Evolutionary conservation across 2,888 invertebrate species (phyloP).

Genomic region (Disparrhopalites patrizii): DNA sequence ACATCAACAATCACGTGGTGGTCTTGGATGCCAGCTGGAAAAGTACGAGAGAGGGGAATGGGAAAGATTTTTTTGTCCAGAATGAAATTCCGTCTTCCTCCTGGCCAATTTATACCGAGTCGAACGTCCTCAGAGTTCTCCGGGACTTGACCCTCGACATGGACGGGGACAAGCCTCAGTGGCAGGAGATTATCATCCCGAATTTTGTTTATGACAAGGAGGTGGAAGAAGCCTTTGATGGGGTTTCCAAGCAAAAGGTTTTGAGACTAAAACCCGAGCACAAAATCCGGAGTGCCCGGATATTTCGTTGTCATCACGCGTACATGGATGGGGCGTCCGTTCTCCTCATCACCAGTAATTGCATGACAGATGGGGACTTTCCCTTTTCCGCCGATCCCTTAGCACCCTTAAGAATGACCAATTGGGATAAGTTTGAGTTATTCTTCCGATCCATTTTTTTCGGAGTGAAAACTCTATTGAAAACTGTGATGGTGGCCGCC

Average conservation of each 20-base stretch:
- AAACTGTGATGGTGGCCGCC: slow-evolving; percentile 33
- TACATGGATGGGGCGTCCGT: slow-evolving; percentile 41
- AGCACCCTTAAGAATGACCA: slow-evolving; percentile 25
- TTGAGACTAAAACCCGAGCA: background rate
- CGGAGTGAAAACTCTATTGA: slow-evolving; percentile 36
- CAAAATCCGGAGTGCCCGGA: slow-evolving; percentile 25
- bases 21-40: slow-evolving; percentile 22
- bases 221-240: slow-evolving; percentile 12
- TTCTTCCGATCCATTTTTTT: slow-evolving; percentile 33
- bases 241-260: background rate
- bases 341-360: slow-evolving; percentile 34
- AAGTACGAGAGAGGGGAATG: too few species aligned
- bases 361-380: slow-evolving; percentile 38
- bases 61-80: too few species aligned
- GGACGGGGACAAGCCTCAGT: slow-evolving; percentile 39
- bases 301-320: slow-evolving; percentile 42
- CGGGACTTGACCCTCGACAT: slow-evolving; percentile 35
- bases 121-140: slow-evolving; percentile 30
- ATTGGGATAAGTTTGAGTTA: slow-evolving; percentile 25
- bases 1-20: slow-evolving; percentile 37
- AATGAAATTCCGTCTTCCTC: too few species aligned
- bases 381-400: slow-evolving; percentile 37
- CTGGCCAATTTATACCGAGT: slow-evolving; percentile 32
- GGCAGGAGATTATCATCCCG: slow-evolving; percentile 44
- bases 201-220: slow-evolving; percentile 31